Conservation (phyloP, 2,797 vertebrate genomes). For the Acanthiza pusilla region DNA sequence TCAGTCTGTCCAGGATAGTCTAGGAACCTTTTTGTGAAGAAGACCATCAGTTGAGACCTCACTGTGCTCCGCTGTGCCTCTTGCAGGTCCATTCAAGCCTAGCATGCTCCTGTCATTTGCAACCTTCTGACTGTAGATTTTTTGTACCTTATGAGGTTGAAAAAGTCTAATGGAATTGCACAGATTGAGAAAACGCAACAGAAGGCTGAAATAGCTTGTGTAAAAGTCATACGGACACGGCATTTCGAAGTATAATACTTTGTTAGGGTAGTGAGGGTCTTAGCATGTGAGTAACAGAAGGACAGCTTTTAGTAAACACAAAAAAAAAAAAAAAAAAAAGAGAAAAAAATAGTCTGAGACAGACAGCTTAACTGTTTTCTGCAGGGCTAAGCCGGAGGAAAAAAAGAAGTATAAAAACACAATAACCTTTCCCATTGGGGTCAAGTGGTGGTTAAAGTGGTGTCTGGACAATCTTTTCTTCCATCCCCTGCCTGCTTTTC, state of each 20-base stretch:
- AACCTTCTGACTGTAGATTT: background rate
- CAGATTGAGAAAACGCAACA: background rate
- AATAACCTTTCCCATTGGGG: slow-evolving; percentile 37
- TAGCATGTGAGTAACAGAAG: slow-evolving; percentile 3
- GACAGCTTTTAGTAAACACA: background rate
- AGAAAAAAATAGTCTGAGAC: background rate
- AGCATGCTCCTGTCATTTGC: background rate
- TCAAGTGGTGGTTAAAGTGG: slow-evolving; percentile 45
- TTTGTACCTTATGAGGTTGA: background rate
- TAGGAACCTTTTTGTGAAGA: background rate
- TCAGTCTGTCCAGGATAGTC: background rate
- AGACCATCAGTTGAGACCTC: background rate
- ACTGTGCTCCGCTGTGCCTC: background rate
- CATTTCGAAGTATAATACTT: slow-evolving; percentile 19
- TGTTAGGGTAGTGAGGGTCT: background rate
- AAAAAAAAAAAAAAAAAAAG: background rate
- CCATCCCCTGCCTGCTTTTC: slow-evolving; percentile 12
- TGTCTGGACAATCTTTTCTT: slow-evolving; percentile 38
- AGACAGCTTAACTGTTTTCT: slow-evolving; percentile 44
- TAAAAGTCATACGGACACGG: background rate
- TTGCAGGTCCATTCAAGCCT: background rate
- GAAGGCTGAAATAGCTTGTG: background rate
- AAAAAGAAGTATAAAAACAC: background rate
- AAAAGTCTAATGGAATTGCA: background rate
- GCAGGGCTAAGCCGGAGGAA: slow-evolving; percentile 5